Percentiles rank a stretch among this genome's conserved stretches.
Evolutionary conservation across 2,113 vertebrate genomes (phyloP).

Genomic region (Arvicanthis niloticus): DNA sequence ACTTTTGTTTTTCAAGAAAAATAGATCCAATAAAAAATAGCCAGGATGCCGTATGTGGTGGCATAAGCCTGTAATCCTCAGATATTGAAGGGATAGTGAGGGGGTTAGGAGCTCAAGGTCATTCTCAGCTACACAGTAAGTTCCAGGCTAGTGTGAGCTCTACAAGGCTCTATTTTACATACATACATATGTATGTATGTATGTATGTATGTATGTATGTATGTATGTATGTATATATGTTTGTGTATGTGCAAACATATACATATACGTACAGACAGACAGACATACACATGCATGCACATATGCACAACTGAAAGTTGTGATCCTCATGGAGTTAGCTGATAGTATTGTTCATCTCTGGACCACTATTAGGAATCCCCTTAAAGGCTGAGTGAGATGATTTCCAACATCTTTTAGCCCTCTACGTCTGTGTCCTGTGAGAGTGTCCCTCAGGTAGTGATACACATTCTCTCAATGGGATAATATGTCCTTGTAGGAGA

Average conservation of each 20-base stretch:
- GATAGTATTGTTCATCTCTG: background rate
- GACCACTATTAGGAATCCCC: background rate
- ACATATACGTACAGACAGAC: too few relatives aligned
- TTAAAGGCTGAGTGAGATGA: background rate
- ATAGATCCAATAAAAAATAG: background rate
- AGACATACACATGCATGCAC: rapidly evolving
- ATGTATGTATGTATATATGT: background rate
- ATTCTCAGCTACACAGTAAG: background rate
- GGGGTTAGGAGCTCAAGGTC: background rate
- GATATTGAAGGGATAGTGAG: background rate
- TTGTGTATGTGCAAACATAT: background rate
- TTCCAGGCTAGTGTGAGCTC: background rate
- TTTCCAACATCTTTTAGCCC: background rate
- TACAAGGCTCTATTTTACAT: background rate
- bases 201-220: background rate
- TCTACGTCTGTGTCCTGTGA: background rate
- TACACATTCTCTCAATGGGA: background rate
- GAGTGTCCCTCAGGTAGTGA: background rate
- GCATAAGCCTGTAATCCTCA: too few relatives aligned
- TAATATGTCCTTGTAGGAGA: background rate
- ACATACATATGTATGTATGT: background rate
- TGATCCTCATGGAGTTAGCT: background rate
- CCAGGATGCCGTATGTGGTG: background rate
- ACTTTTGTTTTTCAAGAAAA: slow-evolving; percentile 47
- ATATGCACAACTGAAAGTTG: background rate